A percentile compares a stretch with the other conserved stretches of the same genome.
Conservation (phyloP, 2,888 invertebrate species). For the Drosophila hamatofila region DNA sequence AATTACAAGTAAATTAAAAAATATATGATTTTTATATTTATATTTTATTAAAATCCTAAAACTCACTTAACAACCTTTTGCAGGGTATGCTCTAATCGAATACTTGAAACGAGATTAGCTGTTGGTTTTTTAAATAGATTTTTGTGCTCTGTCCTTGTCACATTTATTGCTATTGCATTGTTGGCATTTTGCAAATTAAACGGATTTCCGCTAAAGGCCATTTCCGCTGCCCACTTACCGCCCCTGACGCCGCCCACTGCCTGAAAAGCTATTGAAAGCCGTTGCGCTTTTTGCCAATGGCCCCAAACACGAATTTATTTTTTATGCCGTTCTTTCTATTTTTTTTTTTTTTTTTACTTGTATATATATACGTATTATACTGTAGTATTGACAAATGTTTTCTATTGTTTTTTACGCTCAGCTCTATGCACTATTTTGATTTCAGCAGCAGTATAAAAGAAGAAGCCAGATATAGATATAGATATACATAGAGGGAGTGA, state of each 20-base stretch:
- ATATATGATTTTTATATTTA: background rate
- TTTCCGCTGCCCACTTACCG: constrained; percentile 58
- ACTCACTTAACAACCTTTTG: background rate
- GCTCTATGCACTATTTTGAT: constrained; percentile 44
- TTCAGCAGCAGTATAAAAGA: constrained; percentile 17
- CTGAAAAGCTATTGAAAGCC: constrained; percentile 59
- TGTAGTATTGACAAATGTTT: constrained; percentile 68
- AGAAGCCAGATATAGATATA: background rate
- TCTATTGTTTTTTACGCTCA: constrained; percentile 50
- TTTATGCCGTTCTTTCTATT: constrained; percentile 28
- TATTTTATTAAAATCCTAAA: too few relatives aligned
- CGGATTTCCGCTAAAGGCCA: constrained; percentile 79
- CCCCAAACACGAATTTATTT: constrained; percentile 35
- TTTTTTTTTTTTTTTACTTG: background rate
- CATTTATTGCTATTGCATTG: constrained; percentile 74
- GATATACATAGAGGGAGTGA: background rate
- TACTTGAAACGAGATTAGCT: background rate
- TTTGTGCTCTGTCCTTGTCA: constrained; percentile 61
- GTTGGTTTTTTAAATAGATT: constrained; percentile 28
- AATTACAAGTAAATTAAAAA: too few relatives aligned
- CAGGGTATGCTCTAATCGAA: constrained; percentile 23
- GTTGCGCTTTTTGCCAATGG: constrained; percentile 56
- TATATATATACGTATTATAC: constrained; percentile 25
- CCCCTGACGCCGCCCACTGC: constrained; percentile 21
- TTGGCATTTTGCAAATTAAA: constrained; percentile 80